phyloP scores from a whole-genome alignment of 2,113 vertebrate genomes.

The Ceyx margarethae region DNA sequence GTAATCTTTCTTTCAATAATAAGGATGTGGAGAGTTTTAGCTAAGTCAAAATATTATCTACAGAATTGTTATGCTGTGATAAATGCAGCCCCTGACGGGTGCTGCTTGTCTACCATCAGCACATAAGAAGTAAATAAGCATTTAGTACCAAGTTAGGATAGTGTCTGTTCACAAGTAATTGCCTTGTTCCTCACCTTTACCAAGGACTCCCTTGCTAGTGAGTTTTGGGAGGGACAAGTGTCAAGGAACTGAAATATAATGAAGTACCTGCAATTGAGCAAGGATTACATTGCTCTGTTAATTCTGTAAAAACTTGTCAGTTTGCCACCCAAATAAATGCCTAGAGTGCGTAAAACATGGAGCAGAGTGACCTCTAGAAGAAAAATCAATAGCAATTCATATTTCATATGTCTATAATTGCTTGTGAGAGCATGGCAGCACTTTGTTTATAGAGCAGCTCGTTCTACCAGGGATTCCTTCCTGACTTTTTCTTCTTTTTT shows the following conservation, averaged over 20 bases:
- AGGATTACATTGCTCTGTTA: slow-evolving; percentile 71
- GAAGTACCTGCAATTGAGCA: slow-evolving; percentile 73
- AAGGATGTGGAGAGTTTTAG: neutral
- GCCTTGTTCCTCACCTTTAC: slow-evolving; percentile 70
- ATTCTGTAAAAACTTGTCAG: slow-evolving; percentile 77
- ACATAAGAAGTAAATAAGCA: slow-evolving; percentile 77
- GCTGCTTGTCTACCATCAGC: slow-evolving; percentile 77
- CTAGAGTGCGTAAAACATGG: slow-evolving; percentile 78
- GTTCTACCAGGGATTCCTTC: slow-evolving; percentile 54
- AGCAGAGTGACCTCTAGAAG: slow-evolving; percentile 77
- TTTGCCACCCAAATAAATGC: slow-evolving; percentile 83
- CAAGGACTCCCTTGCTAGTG: slow-evolving; percentile 38
- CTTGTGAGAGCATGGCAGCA: slow-evolving; percentile 76
- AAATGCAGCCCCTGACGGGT: slow-evolving; percentile 64
- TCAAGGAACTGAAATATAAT: slow-evolving; percentile 73
- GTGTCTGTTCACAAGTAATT: slow-evolving; percentile 69
- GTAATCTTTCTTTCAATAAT: neutral
- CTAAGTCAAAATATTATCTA: neutral
- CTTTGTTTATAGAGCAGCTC: slow-evolving; percentile 67
- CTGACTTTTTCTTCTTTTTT: slow-evolving; percentile 60
- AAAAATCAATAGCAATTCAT: slow-evolving; percentile 90
- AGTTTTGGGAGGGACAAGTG: slow-evolving; percentile 74
- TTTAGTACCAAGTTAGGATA: slow-evolving; percentile 61
- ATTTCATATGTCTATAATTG: slow-evolving; percentile 89
- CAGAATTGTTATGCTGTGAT: slow-evolving; percentile 29